Evolutionary conservation across 2,113 vertebrate genomes (phyloP), one percentile per base, ranked within the genome.

Genomic region (Tretioscincus oriximinensis): DNA sequence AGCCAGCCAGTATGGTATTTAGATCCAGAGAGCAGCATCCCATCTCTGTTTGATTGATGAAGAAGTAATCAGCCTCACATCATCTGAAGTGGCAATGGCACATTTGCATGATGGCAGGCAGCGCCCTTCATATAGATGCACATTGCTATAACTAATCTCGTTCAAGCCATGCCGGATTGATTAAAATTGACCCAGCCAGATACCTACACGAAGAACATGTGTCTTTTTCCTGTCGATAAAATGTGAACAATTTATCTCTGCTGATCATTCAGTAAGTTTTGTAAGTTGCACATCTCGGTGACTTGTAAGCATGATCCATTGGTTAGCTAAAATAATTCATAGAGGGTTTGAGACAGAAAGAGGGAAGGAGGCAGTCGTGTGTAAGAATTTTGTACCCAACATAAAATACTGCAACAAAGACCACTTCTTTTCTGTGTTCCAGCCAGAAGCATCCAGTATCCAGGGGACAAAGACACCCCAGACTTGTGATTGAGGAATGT

Each of bases 401-500:
- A 68, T 54, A 54, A 9, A 28, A 58, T 70, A 73, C 84, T 83
- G 24, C 81, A 85, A 93, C 82, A 88, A 81, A 83, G 82, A 65
- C 58, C 65, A n/a, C 85, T 84, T 93, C 93, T 81, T 93, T 84
- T 90, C 85, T 90, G 60, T 88, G 76, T 92, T 91, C 66, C 83
- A 96, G 96, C 92, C 90, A 91, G 74, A 96, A 96, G 90, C 94
- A 95, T 0, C 83, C 90, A 87, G 90, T 93, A 85, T 91, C 95
- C 83, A 89, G 93, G 95, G 95, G 94, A 89, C 95, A 96, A 93
- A 97, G 94, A 63, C 94, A 93, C 28, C 96, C 97, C 4, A 92
- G 93, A 85, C 93, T 99, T 90, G 94, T 95, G 91, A 97, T 98
- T 91, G 98, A 99, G 91, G 98, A 99, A 92, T 99, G 97, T 96